These are phyloP conservation scores for Tinamus guttatus DNA, from an alignment of 2,113 vertebrate species.

Conservation along the genomic window DNA sequence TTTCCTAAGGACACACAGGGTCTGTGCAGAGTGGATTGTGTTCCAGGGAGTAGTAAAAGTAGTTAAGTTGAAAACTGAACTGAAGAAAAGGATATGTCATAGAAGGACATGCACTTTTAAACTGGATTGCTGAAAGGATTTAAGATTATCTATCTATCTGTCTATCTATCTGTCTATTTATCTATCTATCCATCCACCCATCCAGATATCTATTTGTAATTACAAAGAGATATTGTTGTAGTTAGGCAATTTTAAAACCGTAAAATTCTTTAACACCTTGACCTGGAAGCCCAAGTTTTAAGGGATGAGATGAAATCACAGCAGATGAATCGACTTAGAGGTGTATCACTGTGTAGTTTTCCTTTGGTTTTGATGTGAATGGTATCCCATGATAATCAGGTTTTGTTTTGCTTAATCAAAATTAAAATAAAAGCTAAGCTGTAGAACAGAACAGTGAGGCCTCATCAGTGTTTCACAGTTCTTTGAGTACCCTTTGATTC, in stretches of 20 bases:
- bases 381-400: background rate
- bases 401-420: background rate
- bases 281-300: background rate
- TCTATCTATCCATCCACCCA: no score
- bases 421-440: background rate
- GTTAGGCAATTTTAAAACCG: background rate
- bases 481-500: background rate
- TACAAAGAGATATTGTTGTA: background rate
- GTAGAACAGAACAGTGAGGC: rapidly evolving
- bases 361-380: background rate
- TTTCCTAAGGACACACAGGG: background rate
- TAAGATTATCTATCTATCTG: background rate
- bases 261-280: background rate
- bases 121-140: background rate
- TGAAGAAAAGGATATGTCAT: background rate
- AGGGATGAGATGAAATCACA: background rate
- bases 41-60: background rate
- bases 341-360: background rate
- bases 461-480: background rate
- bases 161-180: no score
- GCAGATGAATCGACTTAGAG: background rate
- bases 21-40: background rate
- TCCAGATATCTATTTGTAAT: no score
- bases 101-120: background rate
- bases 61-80: rapidly evolving